phyloP scores from a whole-genome alignment of 2,113 vertebrate species.

The Megalops atlanticus region DNA sequence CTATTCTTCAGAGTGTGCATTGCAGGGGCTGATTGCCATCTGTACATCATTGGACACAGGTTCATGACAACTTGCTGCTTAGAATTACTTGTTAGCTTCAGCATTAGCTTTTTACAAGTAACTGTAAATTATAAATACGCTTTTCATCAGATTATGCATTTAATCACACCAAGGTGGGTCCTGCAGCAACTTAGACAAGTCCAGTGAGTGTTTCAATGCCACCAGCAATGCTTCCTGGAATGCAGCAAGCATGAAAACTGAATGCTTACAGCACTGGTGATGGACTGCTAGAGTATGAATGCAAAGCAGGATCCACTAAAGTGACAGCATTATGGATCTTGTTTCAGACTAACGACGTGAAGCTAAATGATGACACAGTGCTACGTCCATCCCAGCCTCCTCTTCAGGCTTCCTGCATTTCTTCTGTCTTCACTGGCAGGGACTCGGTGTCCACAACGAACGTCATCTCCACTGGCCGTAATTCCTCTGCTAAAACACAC shows the following conservation, averaged over 20 bases:
- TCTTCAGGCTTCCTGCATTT: background rate
- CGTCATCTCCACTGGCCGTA: conserved; percentile 53
- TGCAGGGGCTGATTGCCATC: too few relatives aligned
- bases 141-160: too few relatives aligned
- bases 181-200: background rate
- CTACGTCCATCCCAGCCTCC: background rate
- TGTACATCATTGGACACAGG: too few relatives aligned
- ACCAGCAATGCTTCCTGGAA: background rate
- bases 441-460: conserved; percentile 52
- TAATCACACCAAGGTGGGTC: background rate
- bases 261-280: background rate
- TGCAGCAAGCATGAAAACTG: background rate
- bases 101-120: too few relatives aligned
- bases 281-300: background rate
- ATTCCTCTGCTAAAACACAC: conserved; percentile 38
- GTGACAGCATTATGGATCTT: background rate
- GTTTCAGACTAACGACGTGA: background rate
- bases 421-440: conserved; percentile 29
- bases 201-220: background rate
- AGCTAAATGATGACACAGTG: background rate
- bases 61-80: too few relatives aligned
- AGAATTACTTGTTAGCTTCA: too few relatives aligned
- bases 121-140: too few relatives aligned
- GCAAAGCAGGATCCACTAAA: background rate
- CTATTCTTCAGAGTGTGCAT: too few relatives aligned